Percentiles rank a stretch among this genome's conserved stretches.
Conservation (phyloP, 2,888 invertebrate genomes). For the Odiellus spinosus region DNA sequence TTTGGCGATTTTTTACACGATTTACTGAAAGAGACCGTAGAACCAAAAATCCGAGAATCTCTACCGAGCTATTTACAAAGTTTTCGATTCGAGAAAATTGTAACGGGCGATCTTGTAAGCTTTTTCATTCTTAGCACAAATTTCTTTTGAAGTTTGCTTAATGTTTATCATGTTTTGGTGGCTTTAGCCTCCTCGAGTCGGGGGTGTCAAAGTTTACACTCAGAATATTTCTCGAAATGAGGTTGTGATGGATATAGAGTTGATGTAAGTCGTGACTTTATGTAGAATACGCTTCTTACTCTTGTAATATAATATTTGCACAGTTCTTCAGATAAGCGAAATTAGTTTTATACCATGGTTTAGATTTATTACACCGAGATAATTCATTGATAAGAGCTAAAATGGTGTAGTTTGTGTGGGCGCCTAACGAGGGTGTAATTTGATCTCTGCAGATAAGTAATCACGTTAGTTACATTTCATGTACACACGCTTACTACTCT, state of each 20-base stretch:
- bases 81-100: slow-evolving; percentile 85
- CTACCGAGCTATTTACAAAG: slow-evolving; percentile 65
- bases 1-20: slow-evolving; percentile 76
- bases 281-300: too few species aligned
- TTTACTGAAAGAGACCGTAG: slow-evolving; percentile 67
- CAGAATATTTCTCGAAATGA: slow-evolving; percentile 68
- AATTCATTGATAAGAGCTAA: too few species aligned
- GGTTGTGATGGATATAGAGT: slow-evolving; percentile 91
- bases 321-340: too few species aligned
- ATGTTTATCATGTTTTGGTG: too few species aligned
- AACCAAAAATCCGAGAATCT: slow-evolving; percentile 60
- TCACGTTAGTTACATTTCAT: too few species aligned
- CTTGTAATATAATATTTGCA: too few species aligned
- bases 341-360: not conserved
- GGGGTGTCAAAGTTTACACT: slow-evolving; percentile 92
- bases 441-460: too few species aligned
- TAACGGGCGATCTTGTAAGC: slow-evolving; percentile 83
- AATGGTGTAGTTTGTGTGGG: too few species aligned
- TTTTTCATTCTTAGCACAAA: not conserved
- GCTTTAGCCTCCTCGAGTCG: slow-evolving; percentile 72
- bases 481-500: too few species aligned
- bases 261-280: slow-evolving; percentile 66
- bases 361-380: too few species aligned
- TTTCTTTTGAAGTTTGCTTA: too few species aligned
- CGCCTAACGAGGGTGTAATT: too few species aligned